phyloP scores from a whole-genome alignment of 1,140 invertebrate species.

The Megalonaias nervosa region DNA sequence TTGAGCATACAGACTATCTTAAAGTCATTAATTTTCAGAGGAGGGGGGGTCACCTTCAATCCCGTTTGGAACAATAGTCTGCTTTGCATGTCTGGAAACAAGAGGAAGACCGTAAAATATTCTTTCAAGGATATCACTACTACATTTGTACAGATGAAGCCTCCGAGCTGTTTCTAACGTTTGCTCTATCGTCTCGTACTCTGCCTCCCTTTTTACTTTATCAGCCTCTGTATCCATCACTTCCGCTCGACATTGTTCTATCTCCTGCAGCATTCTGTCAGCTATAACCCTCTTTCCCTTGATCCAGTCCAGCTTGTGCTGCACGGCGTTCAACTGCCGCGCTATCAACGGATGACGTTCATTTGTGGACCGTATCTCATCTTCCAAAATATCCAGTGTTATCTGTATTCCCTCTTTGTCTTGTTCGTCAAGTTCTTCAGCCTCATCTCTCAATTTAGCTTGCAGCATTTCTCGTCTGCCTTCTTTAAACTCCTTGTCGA shows the following conservation, averaged over 20 bases:
- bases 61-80: constrained; percentile 23
- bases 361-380: constrained; percentile 46
- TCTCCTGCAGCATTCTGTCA: constrained; percentile 34
- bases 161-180: constrained; percentile 44
- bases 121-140: constrained; percentile 52
- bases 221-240: constrained; percentile 28
- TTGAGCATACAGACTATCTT: too few relatives aligned
- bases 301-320: constrained; percentile 48
- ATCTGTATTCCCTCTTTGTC: constrained; percentile 4
- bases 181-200: constrained; percentile 41
- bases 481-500: constrained; percentile 56
- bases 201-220: constrained; percentile 32
- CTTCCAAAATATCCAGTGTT: constrained; percentile 45
- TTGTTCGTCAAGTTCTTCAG: constrained; percentile 28
- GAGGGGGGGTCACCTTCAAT: constrained; percentile 19
- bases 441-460: constrained; percentile 25
- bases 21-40: too few relatives aligned
- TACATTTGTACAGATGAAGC: constrained; percentile 49
- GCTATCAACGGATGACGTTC: constrained; percentile 38
- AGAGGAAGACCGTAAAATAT: constrained; percentile 52
- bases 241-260: constrained; percentile 28
- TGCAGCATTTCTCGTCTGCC: constrained; percentile 39
- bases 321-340: constrained; percentile 36
- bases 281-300: constrained; percentile 29
- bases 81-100: constrained; percentile 35